Conservation (phyloP, 2,888 invertebrate species). For the Archips crataeganus region DNA sequence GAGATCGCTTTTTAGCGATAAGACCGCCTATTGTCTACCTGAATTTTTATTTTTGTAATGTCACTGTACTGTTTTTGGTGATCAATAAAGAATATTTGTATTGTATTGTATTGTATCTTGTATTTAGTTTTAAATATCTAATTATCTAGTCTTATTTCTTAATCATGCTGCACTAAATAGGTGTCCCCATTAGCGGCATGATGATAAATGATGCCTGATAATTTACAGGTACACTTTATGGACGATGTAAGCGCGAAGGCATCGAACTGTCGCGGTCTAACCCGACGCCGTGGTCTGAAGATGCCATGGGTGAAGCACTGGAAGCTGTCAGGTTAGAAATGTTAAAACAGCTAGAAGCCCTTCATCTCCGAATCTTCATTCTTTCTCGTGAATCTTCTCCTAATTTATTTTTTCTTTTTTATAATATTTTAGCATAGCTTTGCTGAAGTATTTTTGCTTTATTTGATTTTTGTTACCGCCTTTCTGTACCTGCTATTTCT, state of each 20-base stretch:
- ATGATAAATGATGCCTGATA: neutral
- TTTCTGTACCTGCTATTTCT: neutral
- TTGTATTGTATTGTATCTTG: no score
- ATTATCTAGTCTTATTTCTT: no score
- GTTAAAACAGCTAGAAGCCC: conserved; percentile 37
- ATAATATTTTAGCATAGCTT: neutral
- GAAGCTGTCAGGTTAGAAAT: conserved; percentile 91
- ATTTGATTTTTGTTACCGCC: no score
- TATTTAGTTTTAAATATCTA: no score
- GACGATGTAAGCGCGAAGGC: conserved; percentile 95
- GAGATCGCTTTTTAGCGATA: no score
- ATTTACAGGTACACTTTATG: conserved; percentile 91
- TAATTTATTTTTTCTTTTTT: neutral
- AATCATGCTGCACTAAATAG: no score
- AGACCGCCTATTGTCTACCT: no score
- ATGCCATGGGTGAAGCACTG: conserved; percentile 95
- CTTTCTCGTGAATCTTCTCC: neutral
- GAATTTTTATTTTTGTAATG: no score
- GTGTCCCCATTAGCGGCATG: neutral
- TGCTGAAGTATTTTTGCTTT: no score
- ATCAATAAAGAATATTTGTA: no score
- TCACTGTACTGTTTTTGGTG: no score
- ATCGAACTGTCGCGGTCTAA: conserved; percentile 95
- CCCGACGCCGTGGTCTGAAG: conserved; percentile 98
- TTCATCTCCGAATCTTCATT: neutral